These are phyloP conservation scores for Rhyzopertha dominica DNA, from an alignment of 1,140 invertebrate species.

Conservation along the genomic window DNA sequence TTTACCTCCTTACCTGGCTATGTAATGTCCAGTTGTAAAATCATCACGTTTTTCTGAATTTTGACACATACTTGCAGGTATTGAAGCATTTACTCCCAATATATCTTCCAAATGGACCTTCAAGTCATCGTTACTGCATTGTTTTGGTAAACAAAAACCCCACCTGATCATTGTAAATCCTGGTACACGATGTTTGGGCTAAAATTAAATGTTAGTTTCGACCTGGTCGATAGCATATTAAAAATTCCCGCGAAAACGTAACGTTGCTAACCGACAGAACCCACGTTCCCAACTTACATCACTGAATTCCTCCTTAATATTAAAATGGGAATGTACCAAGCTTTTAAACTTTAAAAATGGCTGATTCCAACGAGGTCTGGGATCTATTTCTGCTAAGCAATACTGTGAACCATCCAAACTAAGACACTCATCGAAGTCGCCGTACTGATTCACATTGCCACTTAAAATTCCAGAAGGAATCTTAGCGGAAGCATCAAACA, in stretches of 20 bases:
- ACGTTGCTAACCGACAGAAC: background rate
- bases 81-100: constrained; percentile 19
- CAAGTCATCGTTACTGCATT: constrained; percentile 53
- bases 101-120: constrained; percentile 37
- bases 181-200: constrained; percentile 59
- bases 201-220: constrained; percentile 6
- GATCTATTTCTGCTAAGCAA: constrained; percentile 51
- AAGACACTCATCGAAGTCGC: constrained; percentile 60
- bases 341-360: constrained; percentile 15
- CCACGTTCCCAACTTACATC: constrained; percentile 25
- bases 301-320: constrained; percentile 25
- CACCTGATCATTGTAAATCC: constrained; percentile 56
- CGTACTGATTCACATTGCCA: constrained; percentile 59
- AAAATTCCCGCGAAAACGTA: background rate
- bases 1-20: constrained; percentile 10
- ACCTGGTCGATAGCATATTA: constrained; percentile 8
- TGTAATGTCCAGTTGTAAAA: constrained; percentile 5
- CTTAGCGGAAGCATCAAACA: constrained; percentile 60
- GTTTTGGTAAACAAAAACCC: constrained; percentile 58
- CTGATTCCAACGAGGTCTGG: constrained; percentile 18
- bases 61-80: constrained; percentile 25
- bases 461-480: constrained; percentile 55
- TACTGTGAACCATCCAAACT: constrained; percentile 49
- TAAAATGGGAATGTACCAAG: constrained; percentile 28
- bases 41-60: constrained; percentile 1